Percentiles rank a stretch among this genome's conserved stretches.
Conservation (phyloP, 2,888 invertebrate genomes). For the Ommatoiulus sabulosus region DNA sequence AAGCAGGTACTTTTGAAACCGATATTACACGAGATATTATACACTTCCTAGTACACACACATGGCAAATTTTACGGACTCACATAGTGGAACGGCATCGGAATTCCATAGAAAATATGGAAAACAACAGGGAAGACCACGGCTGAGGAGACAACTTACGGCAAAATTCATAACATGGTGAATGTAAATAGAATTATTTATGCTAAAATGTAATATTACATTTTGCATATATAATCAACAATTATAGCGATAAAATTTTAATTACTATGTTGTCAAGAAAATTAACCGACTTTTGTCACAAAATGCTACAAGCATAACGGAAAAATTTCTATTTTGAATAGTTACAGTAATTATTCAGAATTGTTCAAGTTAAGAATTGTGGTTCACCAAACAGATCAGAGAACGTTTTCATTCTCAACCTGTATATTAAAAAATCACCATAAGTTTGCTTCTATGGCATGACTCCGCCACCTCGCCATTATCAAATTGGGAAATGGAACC, state of each 20-base stretch:
- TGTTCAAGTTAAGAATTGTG: too few species aligned
- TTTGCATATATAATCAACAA: too few species aligned
- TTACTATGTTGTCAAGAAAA: too few species aligned
- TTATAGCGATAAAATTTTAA: too few species aligned
- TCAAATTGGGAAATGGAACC: background rate
- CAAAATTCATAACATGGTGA: background rate
- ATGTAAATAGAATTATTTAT: too few species aligned
- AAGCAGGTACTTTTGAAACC: constrained; percentile 6
- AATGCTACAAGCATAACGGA: too few species aligned
- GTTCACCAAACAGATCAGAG: background rate
- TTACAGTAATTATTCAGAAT: too few species aligned
- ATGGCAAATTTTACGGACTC: background rate
- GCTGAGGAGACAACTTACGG: background rate
- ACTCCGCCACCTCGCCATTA: background rate
- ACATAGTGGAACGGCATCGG: background rate
- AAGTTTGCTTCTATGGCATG: background rate
- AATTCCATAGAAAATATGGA: background rate
- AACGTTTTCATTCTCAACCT: background rate
- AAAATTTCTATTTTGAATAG: too few species aligned
- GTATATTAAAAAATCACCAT: background rate
- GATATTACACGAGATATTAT: background rate
- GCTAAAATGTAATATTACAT: too few species aligned
- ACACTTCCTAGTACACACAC: background rate
- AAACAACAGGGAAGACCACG: background rate
- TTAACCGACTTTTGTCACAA: too few species aligned